Evolutionary conservation across 2,113 vertebrate species (phyloP).

Genomic region (Alouatta palliata): DNA sequence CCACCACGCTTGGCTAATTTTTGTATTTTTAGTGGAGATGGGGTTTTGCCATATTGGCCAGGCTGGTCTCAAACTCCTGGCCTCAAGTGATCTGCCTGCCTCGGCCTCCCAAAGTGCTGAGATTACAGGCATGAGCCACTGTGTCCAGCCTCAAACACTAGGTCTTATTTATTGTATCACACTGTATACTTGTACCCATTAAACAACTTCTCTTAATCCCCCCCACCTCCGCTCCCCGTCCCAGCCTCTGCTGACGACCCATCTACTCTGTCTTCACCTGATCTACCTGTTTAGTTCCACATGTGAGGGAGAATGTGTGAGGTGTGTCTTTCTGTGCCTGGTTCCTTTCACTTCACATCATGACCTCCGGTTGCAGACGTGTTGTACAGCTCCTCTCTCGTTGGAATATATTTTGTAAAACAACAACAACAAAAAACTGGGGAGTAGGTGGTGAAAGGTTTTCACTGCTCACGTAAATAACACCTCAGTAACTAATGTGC

Average conservation of each 20-base stretch:
- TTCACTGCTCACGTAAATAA: background rate
- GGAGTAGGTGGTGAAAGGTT: background rate
- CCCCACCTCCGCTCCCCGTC: accelerated
- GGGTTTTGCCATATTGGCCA: too few relatives aligned
- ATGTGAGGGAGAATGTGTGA: background rate
- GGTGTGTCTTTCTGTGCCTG: background rate
- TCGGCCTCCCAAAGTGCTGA: too few relatives aligned
- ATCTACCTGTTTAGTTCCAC: background rate
- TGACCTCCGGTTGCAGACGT: accelerated
- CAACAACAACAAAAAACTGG: background rate
- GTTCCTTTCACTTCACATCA: background rate
- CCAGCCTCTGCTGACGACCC: background rate
- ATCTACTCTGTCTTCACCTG: background rate
- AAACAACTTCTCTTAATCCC: background rate
- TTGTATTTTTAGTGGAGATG: too few relatives aligned
- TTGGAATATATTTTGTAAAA: background rate
- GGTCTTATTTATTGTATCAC: background rate
- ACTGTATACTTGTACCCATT: background rate
- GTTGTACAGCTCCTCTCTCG: background rate
- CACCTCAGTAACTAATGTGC: background rate
- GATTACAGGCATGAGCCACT: too few relatives aligned
- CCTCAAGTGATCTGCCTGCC: too few relatives aligned
- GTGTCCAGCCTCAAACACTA: background rate
- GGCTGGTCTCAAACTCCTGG: too few relatives aligned
- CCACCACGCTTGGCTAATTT: too few relatives aligned